Percentiles rank a stretch among this genome's conserved stretches.
Evolutionary conservation across 2,113 vertebrate genomes (phyloP).

Genomic region (Xiphophorus maculatus): DNA sequence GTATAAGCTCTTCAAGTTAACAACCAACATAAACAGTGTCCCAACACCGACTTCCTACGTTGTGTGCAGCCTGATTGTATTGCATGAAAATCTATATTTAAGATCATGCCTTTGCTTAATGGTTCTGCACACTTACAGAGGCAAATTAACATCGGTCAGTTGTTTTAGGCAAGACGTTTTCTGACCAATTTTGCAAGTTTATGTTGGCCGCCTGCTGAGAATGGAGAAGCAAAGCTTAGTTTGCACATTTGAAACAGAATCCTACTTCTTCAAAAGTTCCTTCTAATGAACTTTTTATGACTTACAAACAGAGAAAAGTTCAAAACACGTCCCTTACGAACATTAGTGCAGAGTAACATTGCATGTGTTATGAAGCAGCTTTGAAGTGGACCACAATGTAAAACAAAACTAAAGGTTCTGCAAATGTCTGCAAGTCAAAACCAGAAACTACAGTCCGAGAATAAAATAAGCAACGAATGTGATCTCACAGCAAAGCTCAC

Average conservation of each 20-base stretch:
- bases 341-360: background rate
- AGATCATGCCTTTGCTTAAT: constrained; percentile 1
- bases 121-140: background rate
- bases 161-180: background rate
- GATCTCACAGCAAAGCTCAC: background rate
- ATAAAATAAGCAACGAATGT: background rate
- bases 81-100: background rate
- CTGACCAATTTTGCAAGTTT: background rate
- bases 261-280: background rate
- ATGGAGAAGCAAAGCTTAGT: background rate
- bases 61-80: background rate
- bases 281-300: background rate
- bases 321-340: background rate
- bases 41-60: constrained; percentile 3
- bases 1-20: constrained; percentile 21
- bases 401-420: background rate
- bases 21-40: constrained; percentile 2
- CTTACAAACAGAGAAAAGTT: background rate
- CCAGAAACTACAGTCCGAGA: background rate
- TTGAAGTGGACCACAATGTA: background rate
- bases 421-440: background rate
- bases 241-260: background rate
- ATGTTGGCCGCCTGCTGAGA: too few species aligned
- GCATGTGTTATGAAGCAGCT: background rate
- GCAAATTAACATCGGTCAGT: background rate